Evolutionary conservation across 2,797 vertebrate species (phyloP).

Genomic region (Alexandromys oeconomus): DNA sequence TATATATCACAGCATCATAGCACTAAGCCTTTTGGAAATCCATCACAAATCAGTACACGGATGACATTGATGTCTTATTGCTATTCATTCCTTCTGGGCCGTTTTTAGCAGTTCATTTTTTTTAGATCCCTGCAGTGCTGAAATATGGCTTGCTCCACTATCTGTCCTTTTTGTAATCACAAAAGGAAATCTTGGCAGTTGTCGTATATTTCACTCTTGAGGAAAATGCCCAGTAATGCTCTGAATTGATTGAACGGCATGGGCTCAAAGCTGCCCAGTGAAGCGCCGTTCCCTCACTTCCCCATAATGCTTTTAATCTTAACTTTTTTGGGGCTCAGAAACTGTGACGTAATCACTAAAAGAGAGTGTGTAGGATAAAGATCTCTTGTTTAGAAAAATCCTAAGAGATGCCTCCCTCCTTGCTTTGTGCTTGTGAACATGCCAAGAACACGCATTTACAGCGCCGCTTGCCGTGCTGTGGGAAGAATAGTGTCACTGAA

Average conservation of each 20-base stretch:
- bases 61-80: conserved; percentile 89
- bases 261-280: conserved; percentile 83
- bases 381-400: conserved; percentile 32
- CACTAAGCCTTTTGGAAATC: conserved; percentile 87
- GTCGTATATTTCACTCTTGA: conserved; percentile 87
- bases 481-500: not conserved
- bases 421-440: not conserved
- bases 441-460: rapidly evolving
- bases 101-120: conserved; percentile 86
- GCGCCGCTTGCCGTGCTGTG: not conserved
- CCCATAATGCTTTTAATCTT: conserved; percentile 51
- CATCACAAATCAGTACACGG: conserved; percentile 88
- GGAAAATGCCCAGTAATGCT: conserved; percentile 87
- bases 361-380: not conserved
- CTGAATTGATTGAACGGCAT: conserved; percentile 87
- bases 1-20: conserved; percentile 84
- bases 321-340: conserved; percentile 51
- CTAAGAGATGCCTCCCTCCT: not conserved
- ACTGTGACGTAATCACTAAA: conserved; percentile 42
- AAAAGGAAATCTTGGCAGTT: conserved; percentile 89
- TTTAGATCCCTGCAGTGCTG: conserved; percentile 86
- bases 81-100: conserved; percentile 86
- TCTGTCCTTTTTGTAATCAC: conserved; percentile 88
- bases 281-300: conserved; percentile 81
- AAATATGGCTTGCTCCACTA: conserved; percentile 87